phyloP scores from a whole-genome alignment of 2,888 invertebrate genomes.

The Tridacna crocea region DNA sequence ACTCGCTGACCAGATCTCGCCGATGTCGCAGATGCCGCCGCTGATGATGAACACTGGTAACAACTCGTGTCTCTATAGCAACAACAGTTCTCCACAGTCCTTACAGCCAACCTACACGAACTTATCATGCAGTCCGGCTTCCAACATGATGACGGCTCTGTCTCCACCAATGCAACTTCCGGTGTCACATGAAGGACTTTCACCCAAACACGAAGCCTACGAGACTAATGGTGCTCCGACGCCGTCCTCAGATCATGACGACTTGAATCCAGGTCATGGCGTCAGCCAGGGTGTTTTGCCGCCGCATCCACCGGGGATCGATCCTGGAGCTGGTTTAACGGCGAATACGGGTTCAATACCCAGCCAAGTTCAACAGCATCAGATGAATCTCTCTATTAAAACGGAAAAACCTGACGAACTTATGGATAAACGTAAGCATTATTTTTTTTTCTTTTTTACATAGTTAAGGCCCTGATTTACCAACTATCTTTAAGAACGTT shows the following conservation, averaged over 20 bases:
- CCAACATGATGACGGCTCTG: conserved; percentile 57
- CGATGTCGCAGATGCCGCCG: conserved; percentile 55
- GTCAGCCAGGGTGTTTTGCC: conserved; percentile 23
- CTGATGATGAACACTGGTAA: conserved; percentile 58
- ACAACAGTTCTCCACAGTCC: conserved; percentile 57
- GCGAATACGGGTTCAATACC: conserved; percentile 8
- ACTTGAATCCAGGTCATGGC: conserved; percentile 31
- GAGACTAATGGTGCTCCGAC: conserved; percentile 46
- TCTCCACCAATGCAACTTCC: conserved; percentile 51
- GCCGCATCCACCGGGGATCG: conserved; percentile 39
- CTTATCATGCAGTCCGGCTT: conserved; percentile 67
- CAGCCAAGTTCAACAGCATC: conserved; percentile 10
- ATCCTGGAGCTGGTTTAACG: conserved; percentile 34
- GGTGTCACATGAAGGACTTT: conserved; percentile 36
- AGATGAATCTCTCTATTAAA: conserved; percentile 30
- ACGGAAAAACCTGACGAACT: conserved; percentile 36
- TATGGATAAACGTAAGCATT: conserved; percentile 38
- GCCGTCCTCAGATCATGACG: conserved; percentile 54
- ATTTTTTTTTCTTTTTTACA: not conserved
- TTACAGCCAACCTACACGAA: conserved; percentile 71
- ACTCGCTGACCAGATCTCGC: conserved; percentile 55
- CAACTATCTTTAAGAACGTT: too few species aligned
- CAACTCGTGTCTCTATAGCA: conserved; percentile 67
- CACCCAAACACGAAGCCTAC: conserved; percentile 57
- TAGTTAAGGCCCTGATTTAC: too few species aligned